phyloP scores from a whole-genome alignment of 2,888 invertebrate genomes.

The Machimus rusticus region DNA sequence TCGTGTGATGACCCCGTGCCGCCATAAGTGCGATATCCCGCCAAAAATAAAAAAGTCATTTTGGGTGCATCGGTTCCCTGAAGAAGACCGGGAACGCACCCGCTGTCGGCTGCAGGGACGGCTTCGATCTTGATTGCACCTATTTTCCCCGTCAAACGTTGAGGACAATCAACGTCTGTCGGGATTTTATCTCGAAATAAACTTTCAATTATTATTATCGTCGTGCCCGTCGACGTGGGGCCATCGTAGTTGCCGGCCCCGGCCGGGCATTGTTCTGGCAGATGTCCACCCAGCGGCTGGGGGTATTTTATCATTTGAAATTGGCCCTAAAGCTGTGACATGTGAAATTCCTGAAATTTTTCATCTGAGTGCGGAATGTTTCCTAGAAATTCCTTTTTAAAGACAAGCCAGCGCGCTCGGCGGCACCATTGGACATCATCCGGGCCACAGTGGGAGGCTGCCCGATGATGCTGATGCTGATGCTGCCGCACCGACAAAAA shows the following conservation, averaged over 20 bases:
- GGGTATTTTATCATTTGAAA: slow-evolving; percentile 26
- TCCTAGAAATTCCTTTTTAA: slow-evolving; percentile 10
- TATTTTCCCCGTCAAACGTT: neutral
- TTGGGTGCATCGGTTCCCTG: neutral
- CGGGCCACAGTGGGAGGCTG: neutral
- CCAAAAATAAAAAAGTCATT: neutral
- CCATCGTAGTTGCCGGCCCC: neutral
- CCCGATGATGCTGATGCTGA: neutral
- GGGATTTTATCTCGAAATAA: slow-evolving; percentile 25
- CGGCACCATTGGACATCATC: neutral
- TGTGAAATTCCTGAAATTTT: slow-evolving; percentile 31
- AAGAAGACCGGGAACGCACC: neutral
- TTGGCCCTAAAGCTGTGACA: slow-evolving; percentile 18
- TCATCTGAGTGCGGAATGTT: slow-evolving; percentile 4
- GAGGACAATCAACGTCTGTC: slow-evolving; percentile 14
- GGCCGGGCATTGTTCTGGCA: slow-evolving; percentile 24
- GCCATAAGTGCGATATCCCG: neutral
- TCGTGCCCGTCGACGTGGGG: neutral
- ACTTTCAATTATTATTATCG: slow-evolving; percentile 31
- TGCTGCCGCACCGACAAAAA: neutral
- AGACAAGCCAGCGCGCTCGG: neutral
- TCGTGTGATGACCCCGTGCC: neutral
- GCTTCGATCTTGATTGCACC: neutral
- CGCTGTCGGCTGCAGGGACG: neutral
- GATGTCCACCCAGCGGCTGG: slow-evolving; percentile 2